Base-by-base conservation (phyloP, 2,888 invertebrate species). In the Drosophila tripunctata region DNA sequence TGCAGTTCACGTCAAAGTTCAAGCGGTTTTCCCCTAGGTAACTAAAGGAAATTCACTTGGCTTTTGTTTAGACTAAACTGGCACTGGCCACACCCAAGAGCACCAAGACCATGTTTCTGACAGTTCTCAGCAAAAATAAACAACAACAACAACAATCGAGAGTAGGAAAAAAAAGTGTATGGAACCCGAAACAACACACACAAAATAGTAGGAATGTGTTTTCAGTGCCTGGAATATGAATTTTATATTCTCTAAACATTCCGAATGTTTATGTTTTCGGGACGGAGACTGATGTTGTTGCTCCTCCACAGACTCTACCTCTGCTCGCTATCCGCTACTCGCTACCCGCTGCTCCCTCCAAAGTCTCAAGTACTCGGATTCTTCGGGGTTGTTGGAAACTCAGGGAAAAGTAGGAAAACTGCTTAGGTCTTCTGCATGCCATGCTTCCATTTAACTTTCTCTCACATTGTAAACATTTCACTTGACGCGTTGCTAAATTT, bases 381-480 rank as follows among this genome's bases (percentile, higher is more conserved):
- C 36, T 57, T 41, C 6, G 27, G 44, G 48, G 68, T 51, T 50
- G 57, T 36, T 70, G 54, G 63, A 62, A 69, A 73, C 58, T 50
- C 19, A 30, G n/a, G 14, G 21, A 56, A 31, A 31, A 31, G 27
- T 67, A 62, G 64, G 62, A 77, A 81, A 70, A 48, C 40, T 35
- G 64, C 76, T 41, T 40, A 33, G 57, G 27, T 62, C 41, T 24
- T 33, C 27, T n/a, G 21, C 64, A 43, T 51, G 58, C 57, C 61
- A 63, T n/a, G 62, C 64, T 76, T 72, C 73, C 66, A 75, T 83
- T 69, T 82, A 80, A 78, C 78, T 73, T 89, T 88, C 87, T 78
- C 88, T 83, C 88, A 88, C 79, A 78, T 87, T 88, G 89, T 88
- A 88, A 88, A 88, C 81, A 88, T 89, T 89, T 88, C 88, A 87